Evolutionary conservation across 2,113 vertebrate species (phyloP).

Genomic region (Microtus montanus): DNA sequence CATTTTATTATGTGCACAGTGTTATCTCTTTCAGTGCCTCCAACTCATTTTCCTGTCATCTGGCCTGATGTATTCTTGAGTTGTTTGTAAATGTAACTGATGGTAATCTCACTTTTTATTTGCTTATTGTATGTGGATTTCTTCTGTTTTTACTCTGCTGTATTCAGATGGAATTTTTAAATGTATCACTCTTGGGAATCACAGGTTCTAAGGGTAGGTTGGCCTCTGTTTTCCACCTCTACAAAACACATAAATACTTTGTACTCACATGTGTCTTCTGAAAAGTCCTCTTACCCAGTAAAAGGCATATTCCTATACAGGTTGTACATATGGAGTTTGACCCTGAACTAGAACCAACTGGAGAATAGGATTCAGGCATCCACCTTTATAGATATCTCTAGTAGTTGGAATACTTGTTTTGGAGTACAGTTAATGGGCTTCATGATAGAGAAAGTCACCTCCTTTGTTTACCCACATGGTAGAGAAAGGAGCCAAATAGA

Average conservation of each 20-base stretch:
- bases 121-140: neutral
- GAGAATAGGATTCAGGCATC: neutral
- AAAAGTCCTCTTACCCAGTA: neutral
- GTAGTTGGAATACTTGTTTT: neutral
- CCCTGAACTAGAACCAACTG: neutral
- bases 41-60: neutral
- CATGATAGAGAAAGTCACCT: neutral
- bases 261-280: neutral
- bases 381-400: neutral
- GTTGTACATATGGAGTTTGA: neutral
- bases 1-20: slow-evolving; percentile 12
- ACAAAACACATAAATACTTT: neutral
- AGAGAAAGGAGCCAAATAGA: neutral
- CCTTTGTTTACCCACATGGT: neutral
- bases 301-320: neutral
- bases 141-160: neutral
- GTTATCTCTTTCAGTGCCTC: neutral
- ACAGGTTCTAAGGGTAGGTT: neutral
- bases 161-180: neutral
- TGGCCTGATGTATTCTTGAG: neutral
- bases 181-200: neutral
- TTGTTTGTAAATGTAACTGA: neutral
- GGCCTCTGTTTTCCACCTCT: neutral
- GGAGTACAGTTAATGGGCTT: neutral
- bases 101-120: neutral